Percentiles rank a stretch among this genome's conserved stretches.
These are phyloP conservation scores for Ectemnius continuus DNA, from an alignment of 2,888 invertebrate species.

Conservation along the genomic window DNA sequence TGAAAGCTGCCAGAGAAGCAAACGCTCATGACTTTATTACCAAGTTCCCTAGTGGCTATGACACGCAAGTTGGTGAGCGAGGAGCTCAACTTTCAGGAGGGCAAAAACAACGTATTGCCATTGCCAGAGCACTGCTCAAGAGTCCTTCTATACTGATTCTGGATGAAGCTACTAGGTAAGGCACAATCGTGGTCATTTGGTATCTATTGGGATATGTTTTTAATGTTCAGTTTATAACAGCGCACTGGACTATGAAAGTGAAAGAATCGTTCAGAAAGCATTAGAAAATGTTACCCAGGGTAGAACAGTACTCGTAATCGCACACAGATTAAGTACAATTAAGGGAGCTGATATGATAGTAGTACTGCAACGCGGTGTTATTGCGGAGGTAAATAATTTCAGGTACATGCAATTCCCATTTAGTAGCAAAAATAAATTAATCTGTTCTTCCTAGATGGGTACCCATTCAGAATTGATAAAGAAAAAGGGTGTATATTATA, in stretches of 20 bases:
- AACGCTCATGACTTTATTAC: slow-evolving; percentile 95
- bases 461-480: slow-evolving; percentile 89
- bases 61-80: slow-evolving; percentile 92
- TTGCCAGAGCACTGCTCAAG: slow-evolving; percentile 95
- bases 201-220: not conserved
- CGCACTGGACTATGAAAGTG: slow-evolving; percentile 95
- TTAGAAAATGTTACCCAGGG: slow-evolving; percentile 90
- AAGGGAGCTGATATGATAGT: slow-evolving; percentile 95
- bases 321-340: slow-evolving; percentile 95
- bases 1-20: slow-evolving; percentile 89
- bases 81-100: slow-evolving; percentile 96
- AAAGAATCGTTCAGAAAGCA: slow-evolving; percentile 93
- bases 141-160: slow-evolving; percentile 92
- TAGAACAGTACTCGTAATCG: slow-evolving; percentile 96
- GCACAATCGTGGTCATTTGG: not conserved
- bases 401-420: slow-evolving; percentile 1
- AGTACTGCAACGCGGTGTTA: slow-evolving; percentile 89
- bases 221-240: slow-evolving; percentile 78
- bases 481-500: slow-evolving; percentile 91
- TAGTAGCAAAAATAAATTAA: slow-evolving; percentile 17
- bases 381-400: slow-evolving; percentile 85
- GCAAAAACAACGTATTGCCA: slow-evolving; percentile 96
- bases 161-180: slow-evolving; percentile 95
- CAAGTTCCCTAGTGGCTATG: slow-evolving; percentile 89
- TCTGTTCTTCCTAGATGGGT: slow-evolving; percentile 82